Evolutionary conservation across 2,888 invertebrate species (phyloP).

Genomic region (Pantelozetes paolii): DNA sequence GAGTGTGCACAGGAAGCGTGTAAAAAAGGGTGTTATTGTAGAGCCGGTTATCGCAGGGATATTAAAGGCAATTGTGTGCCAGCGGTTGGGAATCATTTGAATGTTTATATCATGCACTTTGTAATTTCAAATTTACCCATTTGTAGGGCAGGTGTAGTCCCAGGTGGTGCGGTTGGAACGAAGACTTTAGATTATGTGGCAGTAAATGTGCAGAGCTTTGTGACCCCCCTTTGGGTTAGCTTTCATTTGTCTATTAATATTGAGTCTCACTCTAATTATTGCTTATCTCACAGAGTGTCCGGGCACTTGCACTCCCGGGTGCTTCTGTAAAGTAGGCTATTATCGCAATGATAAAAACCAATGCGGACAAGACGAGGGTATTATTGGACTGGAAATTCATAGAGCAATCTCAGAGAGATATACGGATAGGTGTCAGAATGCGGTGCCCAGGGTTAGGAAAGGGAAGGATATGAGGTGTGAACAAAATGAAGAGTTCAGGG

Average conservation of each 20-base stretch:
- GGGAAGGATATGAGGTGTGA: too few species aligned
- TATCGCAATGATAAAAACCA: background rate
- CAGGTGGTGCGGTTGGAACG: background rate
- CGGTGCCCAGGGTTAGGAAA: too few species aligned
- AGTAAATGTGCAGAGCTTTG: background rate
- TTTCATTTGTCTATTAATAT: background rate
- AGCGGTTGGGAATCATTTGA: too few species aligned
- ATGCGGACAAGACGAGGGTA: background rate
- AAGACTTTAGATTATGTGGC: background rate
- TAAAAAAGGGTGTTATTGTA: constrained; percentile 4
- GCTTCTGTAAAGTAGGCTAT: constrained; percentile 15
- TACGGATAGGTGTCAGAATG: too few species aligned
- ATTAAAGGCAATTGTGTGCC: background rate
- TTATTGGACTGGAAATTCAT: background rate
- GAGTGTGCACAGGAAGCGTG: background rate
- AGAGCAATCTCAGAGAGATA: background rate
- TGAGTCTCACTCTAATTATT: background rate
- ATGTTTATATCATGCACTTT: too few species aligned
- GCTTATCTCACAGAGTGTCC: background rate
- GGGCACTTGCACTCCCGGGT: background rate
- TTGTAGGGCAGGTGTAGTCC: background rate
- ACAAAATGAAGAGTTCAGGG: background rate
- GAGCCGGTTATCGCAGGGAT: background rate
- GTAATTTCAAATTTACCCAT: too few species aligned
- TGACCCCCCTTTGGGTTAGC: background rate